A percentile compares a stretch with the other conserved stretches of the same genome.
These are phyloP conservation scores for Podabrus alpinus DNA, from an alignment of 2,888 invertebrate species.

Conservation along the genomic window DNA sequence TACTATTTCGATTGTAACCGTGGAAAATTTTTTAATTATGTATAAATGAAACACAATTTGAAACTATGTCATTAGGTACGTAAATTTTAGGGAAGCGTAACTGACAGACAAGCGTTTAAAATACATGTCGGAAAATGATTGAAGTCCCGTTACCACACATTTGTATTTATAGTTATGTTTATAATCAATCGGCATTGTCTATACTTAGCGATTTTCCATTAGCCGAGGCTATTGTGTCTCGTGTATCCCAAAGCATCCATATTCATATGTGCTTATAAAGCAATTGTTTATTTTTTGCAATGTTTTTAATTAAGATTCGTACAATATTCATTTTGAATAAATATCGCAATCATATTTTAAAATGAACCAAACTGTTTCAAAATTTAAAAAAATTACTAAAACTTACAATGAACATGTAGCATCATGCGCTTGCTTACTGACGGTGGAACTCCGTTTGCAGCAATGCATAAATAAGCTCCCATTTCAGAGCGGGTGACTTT, in stretches of 20 bases:
- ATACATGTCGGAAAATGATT: conserved; percentile 52
- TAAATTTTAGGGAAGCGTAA: conserved; percentile 43
- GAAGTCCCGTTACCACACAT: conserved; percentile 50
- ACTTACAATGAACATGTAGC: conserved; percentile 91
- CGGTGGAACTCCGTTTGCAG: conserved; percentile 85
- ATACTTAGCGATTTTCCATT: conserved; percentile 53
- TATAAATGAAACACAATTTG: conserved; percentile 1
- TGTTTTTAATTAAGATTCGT: neutral
- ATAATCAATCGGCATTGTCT: conserved; percentile 56
- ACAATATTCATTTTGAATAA: neutral
- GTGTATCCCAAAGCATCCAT: conserved; percentile 53
- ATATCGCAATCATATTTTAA: neutral
- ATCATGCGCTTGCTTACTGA: conserved; percentile 89
- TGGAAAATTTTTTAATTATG: conserved; percentile 21
- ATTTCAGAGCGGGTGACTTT: conserved; percentile 89
- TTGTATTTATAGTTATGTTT: conserved; percentile 55
- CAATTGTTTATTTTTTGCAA: conserved; percentile 51
- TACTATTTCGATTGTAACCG: conserved; percentile 12
- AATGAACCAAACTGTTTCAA: neutral
- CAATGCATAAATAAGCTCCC: conserved; percentile 88
- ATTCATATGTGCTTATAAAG: conserved; percentile 55
- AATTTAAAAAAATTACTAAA: neutral
- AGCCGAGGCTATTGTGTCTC: conserved; percentile 51
- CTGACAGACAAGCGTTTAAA: conserved; percentile 38
- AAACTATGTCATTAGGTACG: conserved; percentile 34